phyloP scores from a whole-genome alignment of 2,113 vertebrate species.

The Anas platyrhynchos region DNA sequence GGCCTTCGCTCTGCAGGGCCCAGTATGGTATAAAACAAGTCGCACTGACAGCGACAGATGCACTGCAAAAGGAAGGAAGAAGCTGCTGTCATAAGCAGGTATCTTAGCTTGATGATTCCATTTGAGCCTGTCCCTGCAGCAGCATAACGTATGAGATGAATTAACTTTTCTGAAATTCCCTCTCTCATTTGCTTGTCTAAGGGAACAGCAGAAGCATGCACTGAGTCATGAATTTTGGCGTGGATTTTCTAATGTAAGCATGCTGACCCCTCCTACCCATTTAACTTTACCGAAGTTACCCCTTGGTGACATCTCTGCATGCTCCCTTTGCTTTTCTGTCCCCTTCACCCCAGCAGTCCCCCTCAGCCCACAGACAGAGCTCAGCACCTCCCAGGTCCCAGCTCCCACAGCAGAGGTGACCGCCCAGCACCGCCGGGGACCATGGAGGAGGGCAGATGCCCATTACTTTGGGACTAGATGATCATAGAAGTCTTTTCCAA shows the following conservation, averaged over 20 bases:
- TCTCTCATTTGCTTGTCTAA: background rate
- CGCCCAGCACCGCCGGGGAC: background rate
- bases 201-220: background rate
- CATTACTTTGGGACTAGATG: background rate
- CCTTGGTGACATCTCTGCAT: background rate
- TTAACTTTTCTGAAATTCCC: background rate
- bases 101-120: background rate
- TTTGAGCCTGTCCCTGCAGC: background rate
- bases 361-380: background rate
- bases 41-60: background rate
- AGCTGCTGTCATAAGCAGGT: background rate
- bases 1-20: background rate
- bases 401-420: background rate
- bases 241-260: background rate
- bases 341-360: background rate
- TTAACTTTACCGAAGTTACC: background rate
- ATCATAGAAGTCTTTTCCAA: too few relatives aligned
- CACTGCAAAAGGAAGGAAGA: background rate
- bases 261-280: background rate
- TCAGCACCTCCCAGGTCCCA: background rate
- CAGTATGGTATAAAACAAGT: background rate
- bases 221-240: background rate
- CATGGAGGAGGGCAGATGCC: background rate
- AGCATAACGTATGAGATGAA: background rate
- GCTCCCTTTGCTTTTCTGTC: background rate